Evolutionary conservation across 2,797 vertebrate genomes (phyloP), one percentile per base, ranked within the genome.

Genomic region (Pristis pectinata): DNA sequence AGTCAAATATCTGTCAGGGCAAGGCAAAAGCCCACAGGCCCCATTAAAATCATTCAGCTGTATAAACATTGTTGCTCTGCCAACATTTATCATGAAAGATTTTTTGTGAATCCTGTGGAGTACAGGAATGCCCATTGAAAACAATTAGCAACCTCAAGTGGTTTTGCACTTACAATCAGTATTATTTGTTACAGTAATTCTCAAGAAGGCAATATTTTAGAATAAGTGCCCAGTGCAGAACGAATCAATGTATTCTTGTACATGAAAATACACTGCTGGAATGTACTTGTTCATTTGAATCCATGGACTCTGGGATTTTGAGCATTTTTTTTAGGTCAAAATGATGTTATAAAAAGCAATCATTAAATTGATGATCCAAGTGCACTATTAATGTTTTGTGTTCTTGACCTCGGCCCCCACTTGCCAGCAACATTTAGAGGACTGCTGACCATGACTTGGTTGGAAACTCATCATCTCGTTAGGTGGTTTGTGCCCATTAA

Each of bases 41-140:
- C 17, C 61, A 67, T 24, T 91, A 67, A 91, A 91, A 67, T 64
- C 17, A 91, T 19, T 67, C 19, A 91, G 87, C 87, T 67, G 59
- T 41, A 61, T 61, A 64, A 64, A 37, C 34, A 89, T 61, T n/a
- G 13, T 56, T 89, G 30, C 56, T 85, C 10, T 61, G 85, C 10
- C 85, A 89, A 91, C 34, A 91, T 64, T 91, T 64, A 61, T 37
- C 59, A 89, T 37, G 59, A 91, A 61, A 91, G 2, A 64, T 91
- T 64, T 61, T 91, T 64, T 64, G 22, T 30, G 11, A 19, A 61
- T 91, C 87, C 34, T 37, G 59, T 37, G 34, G 61, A 85, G 27
- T 85, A 34, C 49, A 85, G 82, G 49, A 19, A 41, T 64, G 1
- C 34, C 59, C n/a, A 22, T 91, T 91, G 22, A 17, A 91, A 91